Evolutionary conservation across 2,888 invertebrate species (phyloP).

Genomic region (Diarsia dahlii): DNA sequence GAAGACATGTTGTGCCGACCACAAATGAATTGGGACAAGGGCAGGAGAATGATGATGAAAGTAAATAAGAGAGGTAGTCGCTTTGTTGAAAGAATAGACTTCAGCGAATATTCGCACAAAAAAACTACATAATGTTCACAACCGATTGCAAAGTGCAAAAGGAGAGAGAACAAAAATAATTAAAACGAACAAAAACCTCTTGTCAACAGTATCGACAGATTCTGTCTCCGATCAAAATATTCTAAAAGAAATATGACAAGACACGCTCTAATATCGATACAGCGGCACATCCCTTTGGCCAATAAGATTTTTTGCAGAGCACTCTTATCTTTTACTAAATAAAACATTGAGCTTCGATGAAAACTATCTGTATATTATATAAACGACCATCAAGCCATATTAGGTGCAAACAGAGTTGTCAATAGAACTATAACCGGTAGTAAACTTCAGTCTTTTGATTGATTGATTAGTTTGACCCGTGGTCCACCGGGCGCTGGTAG

Average conservation of each 20-base stretch:
- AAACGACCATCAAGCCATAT: neutral
- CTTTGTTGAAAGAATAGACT: neutral
- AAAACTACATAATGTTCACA: neutral
- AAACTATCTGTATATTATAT: neutral
- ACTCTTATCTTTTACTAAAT: neutral
- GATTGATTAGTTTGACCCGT: slow-evolving; percentile 48
- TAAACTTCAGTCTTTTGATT: slow-evolving; percentile 15
- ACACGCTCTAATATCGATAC: neutral
- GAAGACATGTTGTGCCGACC: too few species aligned
- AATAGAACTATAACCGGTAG: slow-evolving; percentile 22
- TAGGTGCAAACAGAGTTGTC: neutral
- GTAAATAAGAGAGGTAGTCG: neutral
- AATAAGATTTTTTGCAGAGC: neutral
- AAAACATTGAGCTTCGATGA: neutral
- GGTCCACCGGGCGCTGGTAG: neutral
- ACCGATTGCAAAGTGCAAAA: neutral
- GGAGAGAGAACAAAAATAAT: neutral
- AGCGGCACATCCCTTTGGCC: neutral
- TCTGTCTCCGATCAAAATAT: neutral
- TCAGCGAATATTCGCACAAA: neutral
- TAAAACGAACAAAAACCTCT: neutral
- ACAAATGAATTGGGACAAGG: too few species aligned
- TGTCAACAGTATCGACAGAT: neutral
- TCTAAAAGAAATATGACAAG: neutral
- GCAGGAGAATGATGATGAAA: too few species aligned